Base-by-base conservation (phyloP, 2,888 invertebrate species). In the Acrobasis repandana region DNA sequence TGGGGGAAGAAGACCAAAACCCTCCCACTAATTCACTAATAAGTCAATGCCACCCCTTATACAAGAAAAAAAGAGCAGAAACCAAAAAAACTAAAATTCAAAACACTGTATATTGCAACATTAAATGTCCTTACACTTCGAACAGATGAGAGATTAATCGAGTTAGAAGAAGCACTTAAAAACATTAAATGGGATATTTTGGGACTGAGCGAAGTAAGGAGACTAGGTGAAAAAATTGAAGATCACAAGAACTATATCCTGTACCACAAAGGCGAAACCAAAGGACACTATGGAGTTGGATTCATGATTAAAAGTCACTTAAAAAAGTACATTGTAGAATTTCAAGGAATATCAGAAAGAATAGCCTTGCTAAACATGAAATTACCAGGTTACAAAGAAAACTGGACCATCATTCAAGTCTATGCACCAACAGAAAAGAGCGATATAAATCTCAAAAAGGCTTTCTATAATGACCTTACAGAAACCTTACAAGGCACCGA, bases 131-230 rank as follows among this genome's bases (percentile, higher is more conserved):
- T 4, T 9, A 67, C 68, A 11, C 51, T 67, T 10, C 43, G 61
- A 52, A 68, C 61, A 14, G 20, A 56, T 4, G 64, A 69, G 43
- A 58, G 57, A 18, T 14, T 68, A n/a, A 0, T 38, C 1, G 63
- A 67, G 52, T 43, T 65, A 33, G 61, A 64, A n/a, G 34, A 43
- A 3, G 66, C 66, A 1, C 10, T 66, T 15, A 15, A 64, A 28
- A 15, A 60, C 9, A 46, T 67, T 9, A 65, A 62, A 18, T 66
- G 16, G 10, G 62, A 59, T 9, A 65, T 69, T 9, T n/a, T 68
- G 11, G 67, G 66, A 10, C 50, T 70, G 9, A 63, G 68, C 16
- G 67, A 67, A 60, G 57, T 66, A 46, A 64, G 68, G 60, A 60
- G 65, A 47, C 0, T 47, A 9, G 65, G 48, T 4, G 65, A 68